A percentile compares a stretch with the other conserved stretches of the same genome.
These are phyloP conservation scores for Peromyscus leucopus DNA, from an alignment of 2,113 vertebrate species.

Conservation along the genomic window DNA sequence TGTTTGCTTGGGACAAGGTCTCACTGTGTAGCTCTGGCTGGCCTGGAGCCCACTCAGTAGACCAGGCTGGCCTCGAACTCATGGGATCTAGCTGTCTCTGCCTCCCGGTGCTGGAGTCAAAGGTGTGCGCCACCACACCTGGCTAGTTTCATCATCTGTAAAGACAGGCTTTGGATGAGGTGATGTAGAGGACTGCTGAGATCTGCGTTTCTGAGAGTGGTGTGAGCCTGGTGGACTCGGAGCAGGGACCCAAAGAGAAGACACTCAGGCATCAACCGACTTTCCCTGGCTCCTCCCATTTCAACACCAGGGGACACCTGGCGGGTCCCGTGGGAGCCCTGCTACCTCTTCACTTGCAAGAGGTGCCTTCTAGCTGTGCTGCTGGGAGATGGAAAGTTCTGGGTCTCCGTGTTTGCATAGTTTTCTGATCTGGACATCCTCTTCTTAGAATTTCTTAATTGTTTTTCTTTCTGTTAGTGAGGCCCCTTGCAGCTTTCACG, in stretches of 20 bases:
- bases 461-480: not conserved
- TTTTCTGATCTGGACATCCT: not conserved
- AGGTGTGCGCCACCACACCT: not conserved
- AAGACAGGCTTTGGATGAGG: not conserved
- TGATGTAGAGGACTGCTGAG: not conserved
- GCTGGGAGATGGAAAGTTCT: not conserved
- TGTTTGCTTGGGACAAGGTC: not conserved
- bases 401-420: not conserved
- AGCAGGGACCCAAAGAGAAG: not conserved
- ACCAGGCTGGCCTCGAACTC: not conserved
- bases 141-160: not conserved
- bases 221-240: accelerated
- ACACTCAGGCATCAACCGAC: not conserved
- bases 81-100: too few species aligned
- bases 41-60: not conserved
- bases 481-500: not conserved
- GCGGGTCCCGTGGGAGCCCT: not conserved
- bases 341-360: not conserved
- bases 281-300: not conserved
- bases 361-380: not conserved
- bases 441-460: not conserved
- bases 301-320: not conserved
- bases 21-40: not conserved
- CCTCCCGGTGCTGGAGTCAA: not conserved
- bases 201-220: not conserved